Evolutionary conservation across 2,113 vertebrate species (phyloP).

Genomic region (Fulmarus glacialis): DNA sequence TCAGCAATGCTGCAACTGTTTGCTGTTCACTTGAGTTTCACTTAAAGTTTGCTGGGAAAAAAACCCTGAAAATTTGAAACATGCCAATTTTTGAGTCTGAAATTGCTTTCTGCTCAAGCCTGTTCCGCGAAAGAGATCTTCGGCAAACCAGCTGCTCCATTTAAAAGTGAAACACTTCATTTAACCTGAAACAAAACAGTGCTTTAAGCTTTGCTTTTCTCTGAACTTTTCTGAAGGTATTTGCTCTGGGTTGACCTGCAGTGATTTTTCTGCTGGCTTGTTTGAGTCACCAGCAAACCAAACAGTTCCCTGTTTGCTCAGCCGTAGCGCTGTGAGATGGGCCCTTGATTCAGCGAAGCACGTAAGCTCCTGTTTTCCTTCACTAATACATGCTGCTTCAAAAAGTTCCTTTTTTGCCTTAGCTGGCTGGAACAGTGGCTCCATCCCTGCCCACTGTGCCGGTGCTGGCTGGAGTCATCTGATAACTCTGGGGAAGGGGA

Average conservation of each 20-base stretch:
- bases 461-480: background rate
- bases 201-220: conserved; percentile 2
- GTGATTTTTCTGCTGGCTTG: conserved; percentile 18
- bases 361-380: background rate
- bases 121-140: background rate
- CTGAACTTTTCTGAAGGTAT: background rate
- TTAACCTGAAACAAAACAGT: conserved; percentile 12
- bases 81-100: background rate
- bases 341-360: background rate
- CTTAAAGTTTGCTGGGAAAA: background rate
- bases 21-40: background rate
- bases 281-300: conserved; percentile 31
- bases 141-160: background rate
- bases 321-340: background rate
- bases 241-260: background rate
- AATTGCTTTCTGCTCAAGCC: background rate
- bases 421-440: background rate
- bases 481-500: background rate
- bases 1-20: background rate
- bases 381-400: background rate
- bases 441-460: background rate
- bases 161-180: conserved; percentile 7
- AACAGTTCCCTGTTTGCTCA: conserved; percentile 51
- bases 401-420: background rate
- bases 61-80: background rate